These are phyloP conservation scores for Gadus macrocephalus DNA, from an alignment of 2,113 vertebrate genomes.

Conservation along the genomic window DNA sequence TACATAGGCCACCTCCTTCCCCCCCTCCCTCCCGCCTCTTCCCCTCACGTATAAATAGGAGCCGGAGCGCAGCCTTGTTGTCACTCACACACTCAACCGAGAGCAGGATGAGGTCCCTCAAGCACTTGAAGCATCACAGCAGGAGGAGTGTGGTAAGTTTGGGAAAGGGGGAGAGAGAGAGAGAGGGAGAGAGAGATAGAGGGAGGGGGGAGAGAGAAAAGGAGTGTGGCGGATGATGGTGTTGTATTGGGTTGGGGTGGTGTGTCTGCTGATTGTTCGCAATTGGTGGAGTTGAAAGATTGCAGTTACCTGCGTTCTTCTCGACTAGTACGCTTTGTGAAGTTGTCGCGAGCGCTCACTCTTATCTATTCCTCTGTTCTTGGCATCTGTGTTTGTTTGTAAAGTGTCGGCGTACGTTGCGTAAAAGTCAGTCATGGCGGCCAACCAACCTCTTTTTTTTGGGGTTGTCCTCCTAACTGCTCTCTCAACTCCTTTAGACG, in stretches of 20 bases:
- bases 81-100: constrained; percentile 26
- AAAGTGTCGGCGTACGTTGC: not conserved
- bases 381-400: not conserved
- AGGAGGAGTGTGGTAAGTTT: constrained; percentile 73
- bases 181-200: no score
- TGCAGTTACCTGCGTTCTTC: not conserved
- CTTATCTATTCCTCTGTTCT: not conserved
- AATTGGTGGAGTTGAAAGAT: no score
- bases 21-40: constrained; percentile 43
- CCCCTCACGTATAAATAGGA: constrained; percentile 57
- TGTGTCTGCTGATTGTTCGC: no score
- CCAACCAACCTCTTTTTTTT: no score
- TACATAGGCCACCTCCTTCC: constrained; percentile 49
- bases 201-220: no score
- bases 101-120: constrained; percentile 72
- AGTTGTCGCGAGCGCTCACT: not conserved
- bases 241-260: no score
- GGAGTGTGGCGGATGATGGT: no score
- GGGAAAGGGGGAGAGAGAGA: not conserved
- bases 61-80: constrained; percentile 40
- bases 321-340: not conserved
- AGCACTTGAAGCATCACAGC: constrained; percentile 76
- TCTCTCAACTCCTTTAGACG: constrained; percentile 7
- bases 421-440: not conserved
- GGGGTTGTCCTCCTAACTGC: no score